These are phyloP conservation scores for Tetragonula clypearis DNA, from an alignment of 1,140 invertebrate genomes.

Conservation along the genomic window DNA sequence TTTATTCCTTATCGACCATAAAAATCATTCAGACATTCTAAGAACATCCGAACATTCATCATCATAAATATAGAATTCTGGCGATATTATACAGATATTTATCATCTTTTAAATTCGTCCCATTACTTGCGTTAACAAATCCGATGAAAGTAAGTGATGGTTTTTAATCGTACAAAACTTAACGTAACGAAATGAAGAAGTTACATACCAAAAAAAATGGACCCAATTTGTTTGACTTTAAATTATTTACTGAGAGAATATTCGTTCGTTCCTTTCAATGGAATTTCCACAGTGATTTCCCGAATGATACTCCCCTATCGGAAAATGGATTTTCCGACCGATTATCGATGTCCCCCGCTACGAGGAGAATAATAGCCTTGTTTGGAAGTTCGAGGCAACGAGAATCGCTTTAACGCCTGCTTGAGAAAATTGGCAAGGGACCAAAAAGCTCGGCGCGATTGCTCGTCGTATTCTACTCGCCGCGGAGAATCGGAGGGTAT, in stretches of 20 bases:
- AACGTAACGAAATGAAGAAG: no score
- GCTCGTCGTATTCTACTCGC: neutral
- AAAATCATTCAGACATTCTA: neutral
- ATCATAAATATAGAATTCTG: no score
- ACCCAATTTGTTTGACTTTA: no score
- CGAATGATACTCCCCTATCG: neutral
- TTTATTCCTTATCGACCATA: neutral
- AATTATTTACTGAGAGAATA: no score
- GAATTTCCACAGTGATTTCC: neutral
- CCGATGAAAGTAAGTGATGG: no score
- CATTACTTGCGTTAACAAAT: no score
- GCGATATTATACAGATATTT: no score
- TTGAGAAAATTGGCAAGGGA: neutral
- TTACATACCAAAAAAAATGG: no score
- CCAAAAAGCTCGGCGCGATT: neutral
- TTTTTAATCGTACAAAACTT: no score
- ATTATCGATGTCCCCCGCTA: neutral
- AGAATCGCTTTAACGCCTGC: neutral
- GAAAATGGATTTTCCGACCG: neutral
- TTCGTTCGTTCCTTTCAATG: no score
- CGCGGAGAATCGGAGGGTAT: neutral
- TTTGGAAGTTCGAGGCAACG: neutral
- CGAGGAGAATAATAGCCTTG: neutral
- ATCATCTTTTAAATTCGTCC: no score
- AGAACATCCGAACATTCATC: neutral